phyloP scores from a whole-genome alignment of 2,113 vertebrate species.

The Pitta sordida region DNA sequence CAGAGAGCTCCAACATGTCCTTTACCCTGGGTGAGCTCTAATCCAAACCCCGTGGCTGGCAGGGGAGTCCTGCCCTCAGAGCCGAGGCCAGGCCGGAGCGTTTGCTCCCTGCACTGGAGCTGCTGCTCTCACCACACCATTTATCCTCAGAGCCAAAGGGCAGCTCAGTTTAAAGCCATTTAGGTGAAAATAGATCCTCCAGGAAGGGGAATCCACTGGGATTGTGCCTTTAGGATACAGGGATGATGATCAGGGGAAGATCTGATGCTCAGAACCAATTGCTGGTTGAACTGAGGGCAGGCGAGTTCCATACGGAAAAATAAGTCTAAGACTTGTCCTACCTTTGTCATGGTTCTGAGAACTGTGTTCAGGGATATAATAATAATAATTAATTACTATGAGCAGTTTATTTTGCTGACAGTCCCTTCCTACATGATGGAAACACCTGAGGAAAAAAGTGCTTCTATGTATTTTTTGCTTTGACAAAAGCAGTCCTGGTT shows the following conservation, averaged over 20 bases:
- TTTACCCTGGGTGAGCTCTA: background rate
- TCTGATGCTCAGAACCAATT: background rate
- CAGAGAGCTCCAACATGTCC: background rate
- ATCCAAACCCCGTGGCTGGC: background rate
- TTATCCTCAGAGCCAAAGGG: background rate
- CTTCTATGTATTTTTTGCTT: background rate
- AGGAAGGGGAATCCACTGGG: background rate
- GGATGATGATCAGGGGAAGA: background rate
- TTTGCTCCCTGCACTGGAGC: background rate
- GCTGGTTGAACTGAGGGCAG: background rate
- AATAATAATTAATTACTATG: background rate
- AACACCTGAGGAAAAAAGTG: background rate
- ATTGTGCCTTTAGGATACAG: background rate
- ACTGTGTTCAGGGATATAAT: background rate
- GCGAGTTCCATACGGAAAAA: background rate
- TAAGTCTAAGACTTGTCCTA: background rate
- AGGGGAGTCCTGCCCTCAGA: background rate
- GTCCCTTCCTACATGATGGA: background rate
- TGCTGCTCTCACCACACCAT: background rate
- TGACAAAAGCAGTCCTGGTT: background rate
- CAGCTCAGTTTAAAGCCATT: background rate
- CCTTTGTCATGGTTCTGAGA: background rate
- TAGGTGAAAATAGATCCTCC: background rate
- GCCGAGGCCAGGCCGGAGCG: background rate
- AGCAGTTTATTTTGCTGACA: background rate